Percentiles rank a stretch among this genome's conserved stretches.
phyloP scores from a whole-genome alignment of 2,888 invertebrate genomes.

The Odontocerum albicorne region DNA sequence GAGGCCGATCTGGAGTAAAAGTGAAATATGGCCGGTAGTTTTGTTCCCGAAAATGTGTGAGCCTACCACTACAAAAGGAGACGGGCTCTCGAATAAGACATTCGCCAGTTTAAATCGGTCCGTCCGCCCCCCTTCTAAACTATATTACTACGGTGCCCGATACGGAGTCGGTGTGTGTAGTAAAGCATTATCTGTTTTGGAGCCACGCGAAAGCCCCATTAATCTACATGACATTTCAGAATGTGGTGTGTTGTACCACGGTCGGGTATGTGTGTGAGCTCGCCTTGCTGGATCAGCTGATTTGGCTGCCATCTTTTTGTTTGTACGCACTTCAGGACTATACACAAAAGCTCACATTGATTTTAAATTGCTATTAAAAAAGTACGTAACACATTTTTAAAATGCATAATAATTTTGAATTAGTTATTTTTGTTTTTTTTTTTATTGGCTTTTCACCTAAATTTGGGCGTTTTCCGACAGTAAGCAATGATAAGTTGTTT shows the following conservation, averaged over 20 bases:
- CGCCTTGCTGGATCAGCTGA: conserved; percentile 31
- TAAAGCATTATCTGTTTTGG: conserved; percentile 56
- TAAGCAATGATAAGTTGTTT: too few relatives aligned
- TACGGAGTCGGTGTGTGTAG: conserved; percentile 16
- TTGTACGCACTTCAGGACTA: conserved; percentile 20
- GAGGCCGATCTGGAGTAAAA: conserved; percentile 20
- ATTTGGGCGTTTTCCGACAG: too few relatives aligned
- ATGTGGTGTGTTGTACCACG: conserved; percentile 56
- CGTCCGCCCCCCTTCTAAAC: conserved; percentile 5
- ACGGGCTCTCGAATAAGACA: conserved; percentile 8
- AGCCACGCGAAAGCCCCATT: conserved; percentile 58
- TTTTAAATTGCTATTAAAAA: background rate
- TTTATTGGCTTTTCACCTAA: too few relatives aligned
- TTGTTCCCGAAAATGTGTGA: conserved; percentile 14
- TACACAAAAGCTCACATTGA: conserved; percentile 3
- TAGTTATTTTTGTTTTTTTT: too few relatives aligned
- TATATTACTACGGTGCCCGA: conserved; percentile 20
- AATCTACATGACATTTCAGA: conserved; percentile 63
- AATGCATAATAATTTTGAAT: background rate
- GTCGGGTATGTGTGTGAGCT: conserved; percentile 20
- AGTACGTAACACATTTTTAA: background rate
- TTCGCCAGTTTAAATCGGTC: conserved; percentile 8
- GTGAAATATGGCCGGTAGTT: conserved; percentile 18
- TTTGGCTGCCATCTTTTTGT: conserved; percentile 29
- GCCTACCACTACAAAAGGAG: too few relatives aligned